These are phyloP conservation scores for Orchestes rusci DNA, from an alignment of 2,888 invertebrate genomes.

Conservation along the genomic window DNA sequence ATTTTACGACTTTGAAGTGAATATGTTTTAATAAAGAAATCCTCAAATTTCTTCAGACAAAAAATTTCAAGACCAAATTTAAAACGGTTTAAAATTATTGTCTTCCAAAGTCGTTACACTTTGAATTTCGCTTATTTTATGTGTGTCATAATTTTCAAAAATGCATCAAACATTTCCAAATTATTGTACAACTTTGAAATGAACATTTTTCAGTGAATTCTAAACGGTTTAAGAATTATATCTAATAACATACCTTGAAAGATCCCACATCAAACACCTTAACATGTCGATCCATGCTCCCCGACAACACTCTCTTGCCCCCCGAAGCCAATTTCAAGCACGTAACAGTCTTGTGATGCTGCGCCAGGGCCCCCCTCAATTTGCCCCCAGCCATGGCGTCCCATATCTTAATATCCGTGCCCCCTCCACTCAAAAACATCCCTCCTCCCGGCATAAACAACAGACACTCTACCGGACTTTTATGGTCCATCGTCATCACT, in stretches of 20 bases:
- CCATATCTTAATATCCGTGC: conserved; percentile 61
- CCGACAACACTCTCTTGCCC: conserved; percentile 77
- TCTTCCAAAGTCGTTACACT: too few species aligned
- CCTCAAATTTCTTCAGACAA: too few species aligned
- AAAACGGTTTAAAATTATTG: too few species aligned
- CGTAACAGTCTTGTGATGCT: conserved; percentile 95
- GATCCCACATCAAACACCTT: conserved; percentile 85
- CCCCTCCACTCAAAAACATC: conserved; percentile 86
- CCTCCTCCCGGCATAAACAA: conserved; percentile 85
- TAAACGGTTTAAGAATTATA: too few species aligned
- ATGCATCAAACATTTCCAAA: too few species aligned
- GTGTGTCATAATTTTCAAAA: too few species aligned
- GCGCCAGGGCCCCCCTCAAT: conserved; percentile 73
- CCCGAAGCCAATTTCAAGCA: conserved; percentile 74
- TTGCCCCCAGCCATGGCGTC: conserved; percentile 85
- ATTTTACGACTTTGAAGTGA: too few species aligned
- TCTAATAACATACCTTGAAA: conserved; percentile 51
- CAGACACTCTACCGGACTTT: conserved; percentile 82
- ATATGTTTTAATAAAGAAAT: too few species aligned
- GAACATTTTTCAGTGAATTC: too few species aligned
- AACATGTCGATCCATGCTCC: conserved; percentile 86
- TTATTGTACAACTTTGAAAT: too few species aligned
- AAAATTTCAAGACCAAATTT: too few species aligned
- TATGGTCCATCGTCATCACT: conserved; percentile 73
- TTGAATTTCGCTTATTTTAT: too few species aligned